A percentile compares a stretch with the other conserved stretches of the same genome.
Conservation (phyloP, 2,888 invertebrate species). For the Pollenia angustigena region DNA sequence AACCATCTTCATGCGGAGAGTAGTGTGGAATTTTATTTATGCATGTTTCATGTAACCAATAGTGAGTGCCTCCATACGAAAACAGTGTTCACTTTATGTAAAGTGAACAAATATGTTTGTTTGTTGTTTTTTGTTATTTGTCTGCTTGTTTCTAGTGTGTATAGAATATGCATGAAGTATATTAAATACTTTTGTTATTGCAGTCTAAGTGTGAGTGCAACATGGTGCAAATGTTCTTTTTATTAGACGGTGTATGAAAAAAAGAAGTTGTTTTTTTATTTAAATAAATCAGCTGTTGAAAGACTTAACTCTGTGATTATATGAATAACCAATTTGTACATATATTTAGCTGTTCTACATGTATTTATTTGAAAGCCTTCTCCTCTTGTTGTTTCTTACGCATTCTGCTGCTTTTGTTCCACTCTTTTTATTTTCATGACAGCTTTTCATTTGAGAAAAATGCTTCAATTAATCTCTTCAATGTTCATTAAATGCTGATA, state of each 20-base stretch:
- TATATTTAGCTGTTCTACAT: too few relatives aligned
- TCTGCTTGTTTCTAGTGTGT: neutral
- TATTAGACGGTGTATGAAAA: neutral
- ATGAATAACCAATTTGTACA: too few relatives aligned
- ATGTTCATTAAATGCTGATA: too few relatives aligned
- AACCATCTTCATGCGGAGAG: conserved; percentile 46
- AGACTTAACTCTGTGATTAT: too few relatives aligned
- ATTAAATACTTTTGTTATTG: conserved; percentile 12
- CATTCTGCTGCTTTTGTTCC: too few relatives aligned
- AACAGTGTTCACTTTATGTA: neutral
- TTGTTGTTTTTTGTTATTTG: neutral
- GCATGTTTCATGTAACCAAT: conserved; percentile 41
- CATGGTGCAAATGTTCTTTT: conserved; percentile 17
- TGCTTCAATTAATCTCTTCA: too few relatives aligned
- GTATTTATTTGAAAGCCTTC: too few relatives aligned
- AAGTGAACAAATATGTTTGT: neutral
- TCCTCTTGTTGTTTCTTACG: too few relatives aligned
- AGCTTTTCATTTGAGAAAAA: too few relatives aligned
- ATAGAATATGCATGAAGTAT: conserved; percentile 1
- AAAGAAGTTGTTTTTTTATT: too few relatives aligned
- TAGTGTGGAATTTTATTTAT: conserved; percentile 55
- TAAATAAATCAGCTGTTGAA: too few relatives aligned
- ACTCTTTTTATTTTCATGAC: too few relatives aligned
- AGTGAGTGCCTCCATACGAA: neutral
- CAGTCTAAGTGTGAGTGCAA: neutral